phyloP scores from a whole-genome alignment of 2,113 vertebrate genomes.

The Dasypus novemcinctus region DNA sequence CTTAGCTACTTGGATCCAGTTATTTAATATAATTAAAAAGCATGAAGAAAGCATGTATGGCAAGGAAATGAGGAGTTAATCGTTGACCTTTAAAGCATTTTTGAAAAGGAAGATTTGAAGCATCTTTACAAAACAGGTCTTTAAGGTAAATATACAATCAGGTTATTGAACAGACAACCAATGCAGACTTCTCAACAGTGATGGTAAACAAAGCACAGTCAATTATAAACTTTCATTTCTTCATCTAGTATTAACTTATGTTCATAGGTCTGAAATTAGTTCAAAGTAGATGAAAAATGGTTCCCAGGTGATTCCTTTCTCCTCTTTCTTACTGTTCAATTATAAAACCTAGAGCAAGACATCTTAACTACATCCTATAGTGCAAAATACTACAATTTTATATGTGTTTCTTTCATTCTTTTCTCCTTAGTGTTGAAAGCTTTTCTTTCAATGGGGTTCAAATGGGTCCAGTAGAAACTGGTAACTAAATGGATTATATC shows the following conservation, averaged over 20 bases:
- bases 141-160: not conserved
- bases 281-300: not conserved
- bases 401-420: not conserved
- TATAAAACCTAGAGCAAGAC: not conserved
- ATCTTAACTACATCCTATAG: not conserved
- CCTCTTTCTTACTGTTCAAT: not conserved
- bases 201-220: not conserved
- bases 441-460: not conserved
- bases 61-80: not conserved
- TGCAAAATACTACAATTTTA: not conserved
- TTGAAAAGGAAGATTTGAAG: not conserved
- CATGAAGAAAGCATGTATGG: not conserved
- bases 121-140: not conserved
- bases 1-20: not conserved
- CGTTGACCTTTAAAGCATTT: not conserved
- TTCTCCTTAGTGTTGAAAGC: not conserved
- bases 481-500: not conserved
- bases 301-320: not conserved
- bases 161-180: not conserved
- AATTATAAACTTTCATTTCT: slow-evolving; percentile 28
- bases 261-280: not conserved
- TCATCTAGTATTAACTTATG: not conserved
- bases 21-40: slow-evolving; percentile 22
- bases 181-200: not conserved
- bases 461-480: not conserved